Base-by-base conservation (phyloP, 2,888 invertebrate species). In the Lochmaea capreae region DNA sequence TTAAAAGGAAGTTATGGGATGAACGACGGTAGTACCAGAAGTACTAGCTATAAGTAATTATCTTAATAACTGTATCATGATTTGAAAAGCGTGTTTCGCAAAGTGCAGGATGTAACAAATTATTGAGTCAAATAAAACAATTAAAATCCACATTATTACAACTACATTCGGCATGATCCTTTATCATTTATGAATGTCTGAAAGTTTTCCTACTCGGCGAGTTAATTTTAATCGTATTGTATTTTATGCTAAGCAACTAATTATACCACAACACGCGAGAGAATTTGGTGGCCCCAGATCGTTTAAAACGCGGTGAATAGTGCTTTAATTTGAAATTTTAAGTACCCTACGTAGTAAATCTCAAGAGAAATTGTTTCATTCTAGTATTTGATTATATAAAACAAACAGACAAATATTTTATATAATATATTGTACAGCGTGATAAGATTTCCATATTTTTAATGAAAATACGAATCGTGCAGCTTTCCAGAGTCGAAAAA, bases 231-330 rank as follows among this genome's bases (percentile, higher is more conserved):
- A 85, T 84, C 82, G 81, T 79, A 82, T 82, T 82, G 82, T 82
- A 83, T 83, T 83, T 83, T 84, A 84, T 81, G 82, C 81, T 82
- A 83, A 83, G 80, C 81, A 84, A 84, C 82, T 84, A 85, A 84
- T 85, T 85, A 83, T 82, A 81, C 81, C 76, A 79, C 76, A 78
- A 78, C 83, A 84, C 83, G 82, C 84, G 74, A 78, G 84, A 83
- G 83, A 81, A 78, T 77, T 79, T 73, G 81, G 79, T 79, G 71
- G 79, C 78, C 82, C 82, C 83, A 80, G 80, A 82, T 83, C 83
- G 82, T 81, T 84, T 84, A 81, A 82, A 84, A 81, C 81, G 80
- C 81, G 80, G 81, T 81, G 83, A 83, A 83, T 82, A 80, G 81
- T 78, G 78, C 79, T 83, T 83, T 82, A 82, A 80, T 81, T 82